Percentiles rank a stretch among this genome's conserved stretches.
These are phyloP conservation scores for Pinctada fucata DNA, from an alignment of 2,888 invertebrate genomes.

Conservation along the genomic window DNA sequence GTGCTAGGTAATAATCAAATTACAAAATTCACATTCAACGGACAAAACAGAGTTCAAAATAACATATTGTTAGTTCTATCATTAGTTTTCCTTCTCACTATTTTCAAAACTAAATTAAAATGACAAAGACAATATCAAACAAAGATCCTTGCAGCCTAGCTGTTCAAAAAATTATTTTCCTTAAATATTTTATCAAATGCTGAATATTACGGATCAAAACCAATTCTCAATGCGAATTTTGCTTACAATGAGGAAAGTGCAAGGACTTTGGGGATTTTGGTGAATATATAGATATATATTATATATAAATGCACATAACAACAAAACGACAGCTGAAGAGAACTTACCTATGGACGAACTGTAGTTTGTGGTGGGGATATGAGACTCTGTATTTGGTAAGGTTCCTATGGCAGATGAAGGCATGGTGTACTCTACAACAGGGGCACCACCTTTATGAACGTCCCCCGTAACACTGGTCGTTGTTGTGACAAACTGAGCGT, in stretches of 20 bases:
- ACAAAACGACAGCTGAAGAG: not conserved
- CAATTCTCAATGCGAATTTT: too few relatives aligned
- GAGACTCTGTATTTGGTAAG: conserved; percentile 39
- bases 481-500: conserved; percentile 42
- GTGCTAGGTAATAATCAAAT: not conserved
- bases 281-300: not conserved
- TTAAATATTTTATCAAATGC: too few relatives aligned
- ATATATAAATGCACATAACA: not conserved
- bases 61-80: not conserved
- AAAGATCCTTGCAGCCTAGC: not conserved
- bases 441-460: conserved; percentile 14
- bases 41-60: not conserved
- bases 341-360: conserved; percentile 37
- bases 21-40: conserved; percentile 2
- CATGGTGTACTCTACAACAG: conserved; percentile 37
- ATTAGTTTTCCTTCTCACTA: not conserved
- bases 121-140: conserved; percentile 4
- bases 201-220: too few relatives aligned
- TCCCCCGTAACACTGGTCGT: conserved; percentile 35
- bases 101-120: conserved; percentile 3
- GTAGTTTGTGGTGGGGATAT: conserved; percentile 35
- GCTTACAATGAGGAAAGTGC: not conserved
- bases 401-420: conserved; percentile 39
- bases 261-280: not conserved
- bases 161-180: too few relatives aligned